These are phyloP conservation scores for Thryonomys swinderianus DNA, from an alignment of 2,113 vertebrate species.

Conservation along the genomic window DNA sequence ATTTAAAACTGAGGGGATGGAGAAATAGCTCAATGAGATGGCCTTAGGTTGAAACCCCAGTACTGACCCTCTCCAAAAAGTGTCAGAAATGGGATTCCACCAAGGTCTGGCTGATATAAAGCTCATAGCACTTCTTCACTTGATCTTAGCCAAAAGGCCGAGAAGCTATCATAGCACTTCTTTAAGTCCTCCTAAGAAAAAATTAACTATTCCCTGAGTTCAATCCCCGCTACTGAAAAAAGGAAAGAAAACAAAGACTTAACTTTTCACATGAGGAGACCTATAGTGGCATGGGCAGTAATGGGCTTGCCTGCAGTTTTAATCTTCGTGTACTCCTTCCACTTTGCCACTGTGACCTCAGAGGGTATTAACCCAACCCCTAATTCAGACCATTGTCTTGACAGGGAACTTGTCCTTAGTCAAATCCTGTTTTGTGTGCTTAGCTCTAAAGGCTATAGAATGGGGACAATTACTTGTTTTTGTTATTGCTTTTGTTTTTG, in stretches of 20 bases:
- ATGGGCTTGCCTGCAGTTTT: background rate
- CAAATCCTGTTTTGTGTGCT: background rate
- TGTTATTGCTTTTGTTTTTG: background rate
- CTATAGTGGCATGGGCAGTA: background rate
- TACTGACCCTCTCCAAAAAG: background rate
- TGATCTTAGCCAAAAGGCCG: no score
- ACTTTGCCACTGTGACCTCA: background rate
- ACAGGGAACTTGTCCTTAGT: background rate
- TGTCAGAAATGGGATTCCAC: constrained; percentile 20
- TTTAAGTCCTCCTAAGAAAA: background rate
- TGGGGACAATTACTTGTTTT: background rate
- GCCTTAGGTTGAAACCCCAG: background rate
- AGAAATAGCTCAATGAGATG: background rate
- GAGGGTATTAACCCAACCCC: background rate
- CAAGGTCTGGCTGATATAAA: constrained; percentile 10
- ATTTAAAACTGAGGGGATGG: background rate
- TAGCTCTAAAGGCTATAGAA: background rate
- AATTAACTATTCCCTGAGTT: background rate
- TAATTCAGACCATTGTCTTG: background rate
- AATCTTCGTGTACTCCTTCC: background rate
- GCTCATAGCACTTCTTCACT: background rate
- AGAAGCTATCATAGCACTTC: no score
- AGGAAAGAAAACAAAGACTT: constrained; percentile 4
- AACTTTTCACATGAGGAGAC: background rate
- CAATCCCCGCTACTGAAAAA: background rate